Conservation (phyloP, 2,797 vertebrate species). For the Amazonetta brasiliensis region DNA sequence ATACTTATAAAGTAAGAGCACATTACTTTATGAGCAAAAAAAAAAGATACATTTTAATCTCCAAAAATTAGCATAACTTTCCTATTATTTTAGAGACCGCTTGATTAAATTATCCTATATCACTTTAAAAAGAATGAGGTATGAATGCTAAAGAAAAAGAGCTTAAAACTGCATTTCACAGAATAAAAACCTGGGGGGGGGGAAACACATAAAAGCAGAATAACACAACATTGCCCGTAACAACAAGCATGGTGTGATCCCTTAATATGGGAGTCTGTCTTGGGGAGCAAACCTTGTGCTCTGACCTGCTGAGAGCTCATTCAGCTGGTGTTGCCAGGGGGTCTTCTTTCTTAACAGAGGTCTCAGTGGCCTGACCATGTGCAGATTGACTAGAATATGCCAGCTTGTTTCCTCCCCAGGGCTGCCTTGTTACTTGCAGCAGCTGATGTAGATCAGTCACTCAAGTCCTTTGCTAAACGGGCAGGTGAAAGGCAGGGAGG, state of each 20-base stretch:
- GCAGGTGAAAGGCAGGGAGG: neutral
- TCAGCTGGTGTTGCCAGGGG: neutral
- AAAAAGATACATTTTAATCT: conserved; percentile 29
- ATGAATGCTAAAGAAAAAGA: conserved; percentile 13
- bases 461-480: neutral
- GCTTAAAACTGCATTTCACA: neutral
- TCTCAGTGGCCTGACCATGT: neutral
- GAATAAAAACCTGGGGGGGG: neutral
- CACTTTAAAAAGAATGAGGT: conserved; percentile 24
- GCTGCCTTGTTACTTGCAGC: neutral
- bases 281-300: neutral
- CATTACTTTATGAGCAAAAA: neutral
- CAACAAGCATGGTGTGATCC: neutral
- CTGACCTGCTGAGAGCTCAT: fast-evolving
- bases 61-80: conserved; percentile 58
- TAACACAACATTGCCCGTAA: neutral
- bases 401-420: neutral
- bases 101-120: conserved; percentile 59
- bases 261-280: fast-evolving
- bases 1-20: neutral
- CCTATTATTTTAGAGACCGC: conserved; percentile 41
- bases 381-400: neutral
- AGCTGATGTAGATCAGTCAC: neutral
- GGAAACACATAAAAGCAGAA: neutral
- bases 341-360: neutral